Evolutionary conservation across 2,797 vertebrate genomes (phyloP).

Genomic region (Columba guinea): DNA sequence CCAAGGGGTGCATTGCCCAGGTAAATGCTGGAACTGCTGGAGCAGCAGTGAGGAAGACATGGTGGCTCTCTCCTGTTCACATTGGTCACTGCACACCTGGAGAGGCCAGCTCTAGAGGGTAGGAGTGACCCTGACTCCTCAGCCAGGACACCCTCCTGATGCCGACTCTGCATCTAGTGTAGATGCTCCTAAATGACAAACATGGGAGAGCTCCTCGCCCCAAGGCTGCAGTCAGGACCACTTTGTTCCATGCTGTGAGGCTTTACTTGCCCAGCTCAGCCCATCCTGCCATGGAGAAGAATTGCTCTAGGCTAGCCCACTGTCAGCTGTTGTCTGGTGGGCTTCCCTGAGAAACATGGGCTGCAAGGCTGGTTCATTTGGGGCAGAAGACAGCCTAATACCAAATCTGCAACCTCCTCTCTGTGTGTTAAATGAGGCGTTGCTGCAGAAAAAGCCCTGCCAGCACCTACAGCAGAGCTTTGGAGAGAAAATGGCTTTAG

Average conservation of each 20-base stretch:
- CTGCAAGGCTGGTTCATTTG: background rate
- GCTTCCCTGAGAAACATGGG: background rate
- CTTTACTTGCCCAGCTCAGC: background rate
- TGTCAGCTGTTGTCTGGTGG: background rate
- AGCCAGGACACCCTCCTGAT: background rate
- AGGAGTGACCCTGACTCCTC: background rate
- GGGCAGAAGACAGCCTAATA: background rate
- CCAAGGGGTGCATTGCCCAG: fast-evolving
- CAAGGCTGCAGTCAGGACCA: background rate
- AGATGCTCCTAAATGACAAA: background rate
- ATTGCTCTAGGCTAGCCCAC: background rate
- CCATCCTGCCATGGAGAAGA: background rate
- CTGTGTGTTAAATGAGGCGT: background rate
- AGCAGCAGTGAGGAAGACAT: fast-evolving
- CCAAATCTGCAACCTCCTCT: background rate
- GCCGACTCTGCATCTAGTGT: background rate
- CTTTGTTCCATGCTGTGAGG: background rate
- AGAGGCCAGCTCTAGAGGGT: background rate
- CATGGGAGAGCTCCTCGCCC: background rate
- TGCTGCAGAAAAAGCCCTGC: background rate
- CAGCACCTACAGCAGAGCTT: background rate
- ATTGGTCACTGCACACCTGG: background rate
- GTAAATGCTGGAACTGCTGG: background rate
- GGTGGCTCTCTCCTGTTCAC: background rate
- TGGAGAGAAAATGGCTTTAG: background rate